A percentile compares a stretch with the other conserved stretches of the same genome.
Evolutionary conservation across 2,797 vertebrate species (phyloP).

Genomic region (Manis javanica): DNA sequence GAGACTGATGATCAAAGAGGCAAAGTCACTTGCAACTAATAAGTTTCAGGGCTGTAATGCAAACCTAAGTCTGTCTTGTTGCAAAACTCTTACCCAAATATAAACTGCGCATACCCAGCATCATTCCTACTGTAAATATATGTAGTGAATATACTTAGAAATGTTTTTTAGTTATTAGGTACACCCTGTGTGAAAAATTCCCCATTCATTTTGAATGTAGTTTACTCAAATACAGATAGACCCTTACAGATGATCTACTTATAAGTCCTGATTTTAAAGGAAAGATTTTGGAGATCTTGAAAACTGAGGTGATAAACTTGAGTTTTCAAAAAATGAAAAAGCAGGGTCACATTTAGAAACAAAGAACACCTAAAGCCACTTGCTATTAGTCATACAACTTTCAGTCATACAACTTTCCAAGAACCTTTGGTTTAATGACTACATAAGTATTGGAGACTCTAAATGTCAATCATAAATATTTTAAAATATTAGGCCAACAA

Average conservation of each 20-base stretch:
- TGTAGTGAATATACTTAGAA: not conserved
- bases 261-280: constrained; percentile 29
- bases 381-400: not conserved
- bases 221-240: constrained; percentile 51
- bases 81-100: not conserved
- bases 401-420: not conserved
- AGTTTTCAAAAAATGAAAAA: constrained; percentile 50
- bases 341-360: not conserved
- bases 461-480: constrained; percentile 46
- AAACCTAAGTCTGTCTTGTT: not conserved
- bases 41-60: constrained; percentile 10
- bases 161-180: not conserved
- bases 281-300: not conserved
- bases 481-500: constrained; percentile 44
- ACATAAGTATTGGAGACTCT: not conserved
- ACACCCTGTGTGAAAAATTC: not conserved
- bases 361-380: not conserved
- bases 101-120: not conserved
- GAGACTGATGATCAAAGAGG: not conserved
- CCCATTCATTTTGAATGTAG: not conserved
- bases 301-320: not conserved
- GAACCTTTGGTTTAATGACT: constrained; percentile 37
- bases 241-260: not conserved
- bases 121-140: not conserved
- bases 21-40: constrained; percentile 2